These are phyloP conservation scores for Bemisia tabaci DNA, from an alignment of 1,140 invertebrate species.

Conservation along the genomic window DNA sequence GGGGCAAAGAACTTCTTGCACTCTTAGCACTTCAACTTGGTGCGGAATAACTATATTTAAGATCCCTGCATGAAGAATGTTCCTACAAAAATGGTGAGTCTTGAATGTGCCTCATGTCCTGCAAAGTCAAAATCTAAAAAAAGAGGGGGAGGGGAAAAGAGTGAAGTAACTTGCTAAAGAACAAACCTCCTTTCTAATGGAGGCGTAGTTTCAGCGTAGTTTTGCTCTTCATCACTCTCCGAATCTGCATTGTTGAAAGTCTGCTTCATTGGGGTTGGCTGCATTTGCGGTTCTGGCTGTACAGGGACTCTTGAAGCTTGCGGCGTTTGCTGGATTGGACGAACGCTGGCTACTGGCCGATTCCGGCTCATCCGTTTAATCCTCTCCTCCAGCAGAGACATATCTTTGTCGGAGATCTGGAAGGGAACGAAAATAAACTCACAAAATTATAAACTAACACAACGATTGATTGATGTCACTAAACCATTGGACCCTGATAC, in stretches of 20 bases:
- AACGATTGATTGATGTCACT: too few species aligned
- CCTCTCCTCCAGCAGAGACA: conserved; percentile 82
- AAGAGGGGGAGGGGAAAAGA: too few species aligned
- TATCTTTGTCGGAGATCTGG: conserved; percentile 86
- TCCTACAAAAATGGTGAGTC: too few species aligned
- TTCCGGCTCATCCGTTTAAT: conserved; percentile 77
- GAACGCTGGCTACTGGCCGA: conserved; percentile 27
- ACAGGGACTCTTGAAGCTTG: not conserved
- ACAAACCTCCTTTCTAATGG: not conserved
- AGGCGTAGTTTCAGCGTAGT: conserved; percentile 6
- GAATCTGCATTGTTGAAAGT: conserved; percentile 8
- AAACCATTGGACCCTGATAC: too few species aligned
- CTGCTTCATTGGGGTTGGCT: not conserved
- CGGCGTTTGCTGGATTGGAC: conserved; percentile 16
- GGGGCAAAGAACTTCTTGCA: too few species aligned
- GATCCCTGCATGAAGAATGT: too few species aligned
- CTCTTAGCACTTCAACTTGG: too few species aligned
- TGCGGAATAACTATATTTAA: too few species aligned
- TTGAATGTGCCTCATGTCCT: too few species aligned
- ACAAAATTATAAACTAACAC: too few species aligned
- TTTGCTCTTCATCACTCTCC: conserved; percentile 14
- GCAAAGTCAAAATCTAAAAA: too few species aligned
- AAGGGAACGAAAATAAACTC: conserved; percentile 8
- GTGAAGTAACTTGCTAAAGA: too few species aligned
- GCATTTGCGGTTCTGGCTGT: not conserved